Evolutionary conservation across 2,113 vertebrate species (phyloP).

Genomic region (Dipodomys stephensi): DNA sequence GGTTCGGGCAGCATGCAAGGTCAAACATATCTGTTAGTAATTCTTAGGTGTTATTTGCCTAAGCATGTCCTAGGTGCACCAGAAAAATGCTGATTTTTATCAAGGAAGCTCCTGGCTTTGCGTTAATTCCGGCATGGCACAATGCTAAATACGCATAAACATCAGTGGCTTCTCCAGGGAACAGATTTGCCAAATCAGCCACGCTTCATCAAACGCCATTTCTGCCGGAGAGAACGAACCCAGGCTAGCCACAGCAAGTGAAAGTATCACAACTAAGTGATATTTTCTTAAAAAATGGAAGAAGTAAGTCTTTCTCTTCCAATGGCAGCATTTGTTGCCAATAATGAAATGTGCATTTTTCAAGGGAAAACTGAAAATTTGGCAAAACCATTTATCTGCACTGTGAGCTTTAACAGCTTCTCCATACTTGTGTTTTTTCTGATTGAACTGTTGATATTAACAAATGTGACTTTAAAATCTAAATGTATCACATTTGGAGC

Average conservation of each 20-base stretch:
- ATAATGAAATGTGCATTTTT: slow-evolving; percentile 37
- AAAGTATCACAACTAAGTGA: not conserved
- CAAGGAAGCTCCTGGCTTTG: not conserved
- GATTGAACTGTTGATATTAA: slow-evolving; percentile 42
- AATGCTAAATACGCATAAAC: not conserved
- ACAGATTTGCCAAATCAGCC: not conserved
- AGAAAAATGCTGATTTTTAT: not conserved
- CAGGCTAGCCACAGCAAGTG: too few relatives aligned
- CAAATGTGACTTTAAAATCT: slow-evolving; percentile 36
- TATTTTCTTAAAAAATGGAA: slow-evolving; percentile 5
- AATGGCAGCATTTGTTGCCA: not conserved
- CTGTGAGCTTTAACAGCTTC: slow-evolving; percentile 24
- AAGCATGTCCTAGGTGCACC: not conserved
- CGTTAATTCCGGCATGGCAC: not conserved
- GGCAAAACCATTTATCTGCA: too few relatives aligned
- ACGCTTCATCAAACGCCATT: not conserved
- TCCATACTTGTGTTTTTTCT: not conserved
- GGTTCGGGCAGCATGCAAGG: not conserved
- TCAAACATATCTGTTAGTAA: not conserved
- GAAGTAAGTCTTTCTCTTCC: not conserved
- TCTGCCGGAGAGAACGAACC: too few relatives aligned
- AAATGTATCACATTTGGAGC: not conserved
- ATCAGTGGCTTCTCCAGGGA: not conserved
- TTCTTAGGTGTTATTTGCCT: not conserved
- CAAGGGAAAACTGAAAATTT: not conserved